These are phyloP conservation scores for Morone saxatilis DNA, from an alignment of 2,113 vertebrate species.

Conservation along the genomic window DNA sequence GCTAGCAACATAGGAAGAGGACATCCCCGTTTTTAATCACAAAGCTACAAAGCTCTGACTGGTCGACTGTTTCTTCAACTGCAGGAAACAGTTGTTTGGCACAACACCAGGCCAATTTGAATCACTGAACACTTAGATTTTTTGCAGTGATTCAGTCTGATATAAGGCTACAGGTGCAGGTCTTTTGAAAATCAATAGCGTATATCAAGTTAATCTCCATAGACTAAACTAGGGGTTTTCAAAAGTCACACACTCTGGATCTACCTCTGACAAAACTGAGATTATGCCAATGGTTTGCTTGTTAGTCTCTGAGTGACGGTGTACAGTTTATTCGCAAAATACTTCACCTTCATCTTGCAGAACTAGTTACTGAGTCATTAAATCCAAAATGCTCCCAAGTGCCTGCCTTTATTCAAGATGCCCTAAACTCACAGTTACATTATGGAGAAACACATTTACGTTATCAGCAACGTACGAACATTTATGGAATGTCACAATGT, in stretches of 20 bases:
- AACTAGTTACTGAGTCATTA: no score
- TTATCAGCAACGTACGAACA: no score
- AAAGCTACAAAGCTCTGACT: background rate
- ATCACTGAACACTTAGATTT: background rate
- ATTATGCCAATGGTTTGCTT: no score
- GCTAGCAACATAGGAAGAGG: background rate
- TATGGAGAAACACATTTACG: no score
- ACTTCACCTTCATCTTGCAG: constrained; percentile 6
- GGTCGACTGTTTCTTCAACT: background rate
- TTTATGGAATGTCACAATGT: no score
- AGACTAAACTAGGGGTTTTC: background rate
- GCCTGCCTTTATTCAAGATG: no score
- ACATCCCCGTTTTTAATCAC: background rate
- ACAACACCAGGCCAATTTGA: background rate
- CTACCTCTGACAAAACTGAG: no score
- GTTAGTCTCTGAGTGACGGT: background rate
- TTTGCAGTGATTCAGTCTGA: background rate
- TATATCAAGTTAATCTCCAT: background rate
- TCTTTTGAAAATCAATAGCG: background rate
- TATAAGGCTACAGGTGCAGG: background rate
- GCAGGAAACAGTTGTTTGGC: background rate
- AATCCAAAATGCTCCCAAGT: no score
- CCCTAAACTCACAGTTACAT: no score
- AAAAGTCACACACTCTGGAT: background rate
- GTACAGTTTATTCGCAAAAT: background rate